Evolutionary conservation across 1,140 invertebrate species (phyloP), one percentile per base, ranked within the genome.

Genomic region (Brachionus rotundiformis): DNA sequence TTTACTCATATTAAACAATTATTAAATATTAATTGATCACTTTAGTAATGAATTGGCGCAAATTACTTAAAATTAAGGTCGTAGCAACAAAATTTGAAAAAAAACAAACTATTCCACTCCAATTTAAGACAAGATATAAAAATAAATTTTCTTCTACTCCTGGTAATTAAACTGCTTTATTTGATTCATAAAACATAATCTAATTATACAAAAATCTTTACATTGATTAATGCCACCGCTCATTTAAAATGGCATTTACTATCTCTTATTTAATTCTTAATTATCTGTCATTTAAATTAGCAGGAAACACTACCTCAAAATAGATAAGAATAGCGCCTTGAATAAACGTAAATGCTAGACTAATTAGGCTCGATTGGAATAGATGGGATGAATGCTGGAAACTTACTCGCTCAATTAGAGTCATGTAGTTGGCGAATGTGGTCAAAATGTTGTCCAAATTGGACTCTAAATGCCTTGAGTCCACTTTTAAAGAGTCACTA

Each of bases 191-290:
- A 39, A 39, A 39, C 13, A 39, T 10, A 8, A 2, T 3, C 19
- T 25, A 19, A 19, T 7, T 19, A 11, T 39, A 39, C 7, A 39
- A 39, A 39, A 39, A 39, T 10, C 13, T 11, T 39, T 10, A 8
- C 8, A n/a, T 54, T 54, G 47, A 54, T 54, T 54, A 54, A 54
- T 54, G 47, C 47, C 47, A 54, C 5, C 47, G 19, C 47, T 54
- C n/a, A 54, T 54, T 54, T 54, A 54, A 19, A 54, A 54, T 54
- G 47, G 47, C 7, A 54, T 54, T 54, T 54, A 54, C 47, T 54
- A 54, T 54, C 47, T 16, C n/a, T 54, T 7, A 54, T 54, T 54
- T 19, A 54, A 54, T 23, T 19, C 47, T 54, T 16, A 54, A 54
- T 54, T 54, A 54, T 54, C 47, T 54, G 47, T 19, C 47, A 49